Base-by-base conservation (phyloP, 2,888 invertebrate species). In the Campaea margaritaria region DNA sequence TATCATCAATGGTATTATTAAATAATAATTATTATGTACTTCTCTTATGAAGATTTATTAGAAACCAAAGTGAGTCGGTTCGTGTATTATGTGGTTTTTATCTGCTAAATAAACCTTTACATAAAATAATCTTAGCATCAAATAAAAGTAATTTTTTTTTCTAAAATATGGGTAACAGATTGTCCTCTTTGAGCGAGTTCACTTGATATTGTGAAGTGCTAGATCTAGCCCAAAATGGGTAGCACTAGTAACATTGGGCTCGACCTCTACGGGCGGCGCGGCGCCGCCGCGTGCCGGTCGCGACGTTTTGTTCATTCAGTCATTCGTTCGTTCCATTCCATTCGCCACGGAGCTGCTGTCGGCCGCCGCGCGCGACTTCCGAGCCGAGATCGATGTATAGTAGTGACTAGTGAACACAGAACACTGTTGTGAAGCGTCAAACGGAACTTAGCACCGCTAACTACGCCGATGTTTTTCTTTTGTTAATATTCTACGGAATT, bases 391-490 rank as follows among this genome's bases (percentile, higher is more conserved):
- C 36, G 36, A 36, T n/a, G 46, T 45, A 13, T 10, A 38, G 38
- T 38, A n/a, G 38, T 8, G n/a, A 34, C 27, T 27, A 77, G 79
- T 77, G 80, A 78, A 78, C 76, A 79, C 72, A 78, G 78, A 81
- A 81, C 79, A 82, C 80, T 81, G 81, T 85, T 81, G 81, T 79
- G 78, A 78, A 12, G 36, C 4, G 36, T 79, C 78, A 75, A 77
- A 83, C 79, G 78, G 79, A 85, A 82, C 77, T 75, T 73, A 73
- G 75, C 68, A 76, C 74, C 78, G 79, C 73, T 72, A 81, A 79
- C 74, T 81, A 76, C 81, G 83, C 78, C 78, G 74, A 81, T 86
- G 84, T 86, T 87, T 79, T 83, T 81, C 63, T 64, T 65, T 62
- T 64, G 54, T 58, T 65, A 72, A 50, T 55, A 58, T 57, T 51